Conservation (phyloP, 2,797 vertebrate species). For the Propithecus deckenii region DNA sequence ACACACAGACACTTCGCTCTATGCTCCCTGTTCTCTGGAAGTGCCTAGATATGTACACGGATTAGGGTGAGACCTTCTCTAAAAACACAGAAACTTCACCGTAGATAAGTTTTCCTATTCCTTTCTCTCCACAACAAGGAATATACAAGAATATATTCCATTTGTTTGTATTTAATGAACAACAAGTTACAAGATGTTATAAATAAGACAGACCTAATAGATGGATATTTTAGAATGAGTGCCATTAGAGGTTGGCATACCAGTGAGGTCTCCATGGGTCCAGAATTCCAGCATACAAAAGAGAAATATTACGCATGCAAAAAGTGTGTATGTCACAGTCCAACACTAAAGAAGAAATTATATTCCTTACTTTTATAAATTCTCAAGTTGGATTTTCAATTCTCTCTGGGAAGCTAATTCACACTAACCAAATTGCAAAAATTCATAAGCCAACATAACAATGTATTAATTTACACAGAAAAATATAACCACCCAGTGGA, state of each 20-base stretch:
- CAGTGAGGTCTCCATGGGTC: neutral
- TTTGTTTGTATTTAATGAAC: neutral
- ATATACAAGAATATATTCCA: neutral
- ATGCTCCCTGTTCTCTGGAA: neutral
- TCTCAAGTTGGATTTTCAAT: slow-evolving; percentile 11
- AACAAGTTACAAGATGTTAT: neutral
- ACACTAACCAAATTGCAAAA: slow-evolving; percentile 10
- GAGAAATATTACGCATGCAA: neutral
- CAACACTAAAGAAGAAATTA: neutral
- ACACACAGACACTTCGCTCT: neutral
- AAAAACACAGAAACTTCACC: neutral
- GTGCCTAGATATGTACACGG: neutral
- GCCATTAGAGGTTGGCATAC: neutral
- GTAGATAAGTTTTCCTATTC: neutral
- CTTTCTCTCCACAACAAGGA: neutral
- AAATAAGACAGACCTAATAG: neutral
- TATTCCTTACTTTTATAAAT: slow-evolving; percentile 1
- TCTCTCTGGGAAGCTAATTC: neutral
- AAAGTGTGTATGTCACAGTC: neutral
- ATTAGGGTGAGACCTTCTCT: neutral
- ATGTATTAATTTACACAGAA: slow-evolving; percentile 29
- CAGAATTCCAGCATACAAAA: neutral
- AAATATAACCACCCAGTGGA: neutral
- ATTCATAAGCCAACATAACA: neutral
- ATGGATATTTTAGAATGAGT: neutral